phyloP scores from a whole-genome alignment of 2,888 invertebrate genomes.

The Cerastoderma edule region DNA sequence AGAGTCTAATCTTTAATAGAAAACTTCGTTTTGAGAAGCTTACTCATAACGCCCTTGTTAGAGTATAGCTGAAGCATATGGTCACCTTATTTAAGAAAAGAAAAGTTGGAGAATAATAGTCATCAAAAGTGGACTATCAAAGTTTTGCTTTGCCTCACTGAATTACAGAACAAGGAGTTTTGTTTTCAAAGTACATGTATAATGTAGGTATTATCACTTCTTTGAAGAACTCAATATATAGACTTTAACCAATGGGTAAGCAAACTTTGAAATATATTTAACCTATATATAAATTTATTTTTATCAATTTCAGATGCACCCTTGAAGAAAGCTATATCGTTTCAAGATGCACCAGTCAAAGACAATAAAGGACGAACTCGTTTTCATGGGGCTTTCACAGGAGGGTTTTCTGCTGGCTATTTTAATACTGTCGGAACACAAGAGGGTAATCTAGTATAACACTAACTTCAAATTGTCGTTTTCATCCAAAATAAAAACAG shows the following conservation, averaged over 20 bases:
- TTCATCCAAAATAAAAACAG: too few relatives aligned
- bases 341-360: conserved; percentile 93
- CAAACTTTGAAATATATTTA: background rate
- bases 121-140: background rate
- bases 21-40: too few relatives aligned
- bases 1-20: too few relatives aligned
- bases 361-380: conserved; percentile 94
- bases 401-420: conserved; percentile 98
- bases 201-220: background rate
- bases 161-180: too few relatives aligned
- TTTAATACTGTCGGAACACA: conserved; percentile 98
- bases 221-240: background rate
- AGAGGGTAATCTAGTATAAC: conserved; percentile 87
- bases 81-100: too few relatives aligned
- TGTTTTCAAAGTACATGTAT: background rate
- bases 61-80: too few relatives aligned
- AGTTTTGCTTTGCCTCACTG: background rate
- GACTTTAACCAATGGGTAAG: background rate
- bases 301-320: conserved; percentile 62
- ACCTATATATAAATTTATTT: background rate
- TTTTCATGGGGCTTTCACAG: conserved; percentile 99
- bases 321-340: conserved; percentile 86
- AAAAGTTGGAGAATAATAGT: too few relatives aligned
- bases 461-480: too few relatives aligned
- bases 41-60: too few relatives aligned